Evolutionary conservation across 2,113 vertebrate genomes (phyloP).

Genomic region (Eudorcas thomsonii): DNA sequence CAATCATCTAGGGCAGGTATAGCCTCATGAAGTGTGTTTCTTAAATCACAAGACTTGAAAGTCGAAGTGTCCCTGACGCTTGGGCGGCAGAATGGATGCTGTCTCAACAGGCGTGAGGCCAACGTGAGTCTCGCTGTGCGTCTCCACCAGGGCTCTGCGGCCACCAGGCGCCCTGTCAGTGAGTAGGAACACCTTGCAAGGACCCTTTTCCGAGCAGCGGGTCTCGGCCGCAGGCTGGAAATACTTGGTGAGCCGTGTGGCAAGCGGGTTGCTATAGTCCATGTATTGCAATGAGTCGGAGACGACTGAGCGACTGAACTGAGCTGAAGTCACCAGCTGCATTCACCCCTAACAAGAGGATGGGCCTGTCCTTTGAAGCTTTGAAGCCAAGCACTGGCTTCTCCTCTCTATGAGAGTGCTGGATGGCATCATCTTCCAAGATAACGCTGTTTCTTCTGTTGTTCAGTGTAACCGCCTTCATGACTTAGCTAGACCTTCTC

Average conservation of each 20-base stretch:
- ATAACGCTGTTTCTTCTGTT: too few relatives aligned
- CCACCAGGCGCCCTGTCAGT: background rate
- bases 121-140: accelerated
- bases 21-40: background rate
- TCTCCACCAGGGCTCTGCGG: background rate
- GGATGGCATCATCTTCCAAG: background rate
- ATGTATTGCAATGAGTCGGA: background rate
- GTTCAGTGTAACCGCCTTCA: background rate
- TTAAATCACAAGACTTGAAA: background rate
- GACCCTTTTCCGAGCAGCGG: background rate
- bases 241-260: background rate
- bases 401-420: background rate
- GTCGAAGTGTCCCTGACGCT: background rate
- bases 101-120: background rate
- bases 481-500: background rate
- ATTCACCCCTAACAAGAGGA: background rate
- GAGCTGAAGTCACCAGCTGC: background rate
- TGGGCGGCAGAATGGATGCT: background rate
- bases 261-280: background rate
- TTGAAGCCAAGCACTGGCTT: background rate
- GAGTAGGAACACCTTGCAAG: background rate
- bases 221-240: background rate
- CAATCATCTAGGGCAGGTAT: background rate
- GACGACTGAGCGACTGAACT: background rate
- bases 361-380: background rate